Base-by-base conservation (phyloP, 2,113 vertebrate genomes). In the Pygoscelis antarcticus region DNA sequence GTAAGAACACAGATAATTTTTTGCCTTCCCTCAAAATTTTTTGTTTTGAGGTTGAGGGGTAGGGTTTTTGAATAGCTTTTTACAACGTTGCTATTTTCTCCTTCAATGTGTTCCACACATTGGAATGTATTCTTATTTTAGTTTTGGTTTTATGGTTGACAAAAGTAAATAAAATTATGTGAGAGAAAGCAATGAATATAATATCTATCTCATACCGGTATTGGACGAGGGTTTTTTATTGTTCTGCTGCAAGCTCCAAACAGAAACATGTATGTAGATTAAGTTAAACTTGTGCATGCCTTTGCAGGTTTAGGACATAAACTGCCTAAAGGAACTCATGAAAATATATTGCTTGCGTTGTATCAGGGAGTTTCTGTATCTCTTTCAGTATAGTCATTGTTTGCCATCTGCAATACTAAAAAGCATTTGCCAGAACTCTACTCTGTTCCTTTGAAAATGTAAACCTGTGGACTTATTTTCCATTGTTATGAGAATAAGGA, bases 241-340 rank as follows among this genome's bases (percentile, higher is more conserved):
- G 44, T 49, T 88, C 58, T 70, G 7, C 71, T 88, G 21, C 71
- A 75, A 90, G n/a, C 16, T 80, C 60, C 65, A 66, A 83, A 74
- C 7, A 87, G 64, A 90, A 83, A 47, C 26, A 61, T 16, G 21
- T 34, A 83, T 58, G 52, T 51, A 83, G 60, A 77, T 90, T 61
- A 83, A 65, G 34, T 54, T 92, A 74, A 83, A 70, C 19, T 77
- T 86, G 51, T 83, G 38, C 85, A 68, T 93, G 85, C 19, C 72
- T 71, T 90, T 90, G 68, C 71, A 94, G 68, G 85, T 90, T 92
- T 90, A 88, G 72, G 64, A 95, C 47, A 54, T n/a, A 87, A 78
- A 90, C 36, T 86, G 90, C 88, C 82, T 93, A 83, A 87, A 96
- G 77, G 69, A 92, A 85, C 23, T 86, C 8, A 74, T 11, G 6